phyloP scores from a whole-genome alignment of 2,888 invertebrate species.

The Loripinus fragilis region DNA sequence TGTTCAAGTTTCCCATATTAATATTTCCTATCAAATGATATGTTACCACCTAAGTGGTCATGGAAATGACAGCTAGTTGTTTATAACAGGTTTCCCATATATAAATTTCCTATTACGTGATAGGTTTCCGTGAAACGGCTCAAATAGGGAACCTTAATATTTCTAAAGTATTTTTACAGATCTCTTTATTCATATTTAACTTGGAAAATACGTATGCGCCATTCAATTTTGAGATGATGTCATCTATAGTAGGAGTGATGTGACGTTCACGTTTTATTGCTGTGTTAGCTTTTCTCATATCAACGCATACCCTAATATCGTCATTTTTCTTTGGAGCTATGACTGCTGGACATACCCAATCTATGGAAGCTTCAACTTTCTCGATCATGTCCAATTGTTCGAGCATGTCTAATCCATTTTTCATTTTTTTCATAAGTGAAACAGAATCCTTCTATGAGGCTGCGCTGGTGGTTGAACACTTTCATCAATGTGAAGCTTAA shows the following conservation, averaged over 20 bases:
- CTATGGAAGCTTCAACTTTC: conserved; percentile 63
- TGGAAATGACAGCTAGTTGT: too few species aligned
- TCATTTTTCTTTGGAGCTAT: conserved; percentile 62
- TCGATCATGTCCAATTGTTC: conserved; percentile 68
- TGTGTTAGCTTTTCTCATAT: conserved; percentile 60
- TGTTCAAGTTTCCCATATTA: too few species aligned
- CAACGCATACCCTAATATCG: conserved; percentile 59
- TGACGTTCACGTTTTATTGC: conserved; percentile 55
- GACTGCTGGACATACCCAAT: conserved; percentile 66
- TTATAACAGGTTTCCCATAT: too few species aligned
- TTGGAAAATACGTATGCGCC: conserved; percentile 53
- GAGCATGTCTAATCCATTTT: conserved; percentile 60
- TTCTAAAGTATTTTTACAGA: too few species aligned
- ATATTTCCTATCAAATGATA: too few species aligned
- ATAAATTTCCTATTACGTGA: too few species aligned
- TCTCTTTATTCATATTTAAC: conserved; percentile 46
- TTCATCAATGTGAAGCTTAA: conserved; percentile 54
- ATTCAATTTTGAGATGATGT: conserved; percentile 53
- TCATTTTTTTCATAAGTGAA: conserved; percentile 60
- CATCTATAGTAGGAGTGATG: conserved; percentile 57
- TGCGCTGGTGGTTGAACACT: conserved; percentile 44
- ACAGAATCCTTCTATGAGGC: conserved; percentile 55
- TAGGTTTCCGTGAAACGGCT: too few species aligned
- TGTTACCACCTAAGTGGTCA: too few species aligned
- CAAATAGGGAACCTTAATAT: too few species aligned